Percentiles rank a stretch among this genome's conserved stretches.
phyloP scores from a whole-genome alignment of 2,797 vertebrate genomes.

The Enteromius mattozi region DNA sequence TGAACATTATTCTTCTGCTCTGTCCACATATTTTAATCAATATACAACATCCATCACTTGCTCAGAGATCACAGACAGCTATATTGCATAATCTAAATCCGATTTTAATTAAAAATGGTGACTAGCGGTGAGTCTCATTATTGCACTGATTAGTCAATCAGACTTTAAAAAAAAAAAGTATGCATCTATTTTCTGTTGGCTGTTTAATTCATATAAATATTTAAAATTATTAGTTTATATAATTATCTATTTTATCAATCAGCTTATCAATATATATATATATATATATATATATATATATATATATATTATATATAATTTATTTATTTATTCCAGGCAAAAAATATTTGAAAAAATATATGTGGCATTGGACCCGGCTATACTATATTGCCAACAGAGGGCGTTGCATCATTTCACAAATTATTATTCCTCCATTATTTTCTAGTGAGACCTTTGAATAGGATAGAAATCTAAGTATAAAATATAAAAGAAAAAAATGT shows the following conservation, averaged over 20 bases:
- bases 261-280: too few species aligned
- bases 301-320: too few species aligned
- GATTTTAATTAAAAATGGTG: not conserved
- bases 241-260: not conserved
- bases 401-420: constrained; percentile 4
- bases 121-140: not conserved
- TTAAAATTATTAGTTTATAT: not conserved
- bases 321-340: not conserved
- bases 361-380: not conserved
- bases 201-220: not conserved
- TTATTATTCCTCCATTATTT: not conserved
- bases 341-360: not conserved
- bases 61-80: not conserved
- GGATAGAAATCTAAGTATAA: not conserved
- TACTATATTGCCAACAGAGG: constrained; percentile 8
- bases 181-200: not conserved
- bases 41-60: not conserved
- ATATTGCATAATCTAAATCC: not conserved
- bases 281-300: too few species aligned
- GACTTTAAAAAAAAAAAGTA: not conserved
- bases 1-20: not conserved
- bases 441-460: not conserved
- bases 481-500: not conserved
- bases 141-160: not conserved
- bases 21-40: not conserved